Evolutionary conservation across 2,888 invertebrate species (phyloP).

Genomic region (Mongoloraphidia duomilia): DNA sequence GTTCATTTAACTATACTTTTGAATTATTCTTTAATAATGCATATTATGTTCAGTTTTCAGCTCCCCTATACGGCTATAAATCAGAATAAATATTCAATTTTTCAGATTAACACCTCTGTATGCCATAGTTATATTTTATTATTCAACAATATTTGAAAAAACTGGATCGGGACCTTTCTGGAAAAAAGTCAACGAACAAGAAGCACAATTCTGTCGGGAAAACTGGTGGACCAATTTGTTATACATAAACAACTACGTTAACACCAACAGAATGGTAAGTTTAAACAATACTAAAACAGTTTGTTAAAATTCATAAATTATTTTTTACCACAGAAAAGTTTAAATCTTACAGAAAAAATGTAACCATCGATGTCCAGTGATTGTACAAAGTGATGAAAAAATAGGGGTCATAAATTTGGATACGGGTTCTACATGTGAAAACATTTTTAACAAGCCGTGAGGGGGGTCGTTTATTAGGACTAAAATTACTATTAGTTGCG

Average conservation of each 20-base stretch:
- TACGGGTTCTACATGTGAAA: no score
- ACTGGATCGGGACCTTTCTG: conserved; percentile 45
- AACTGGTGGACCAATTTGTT: conserved; percentile 50
- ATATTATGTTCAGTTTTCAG: no score
- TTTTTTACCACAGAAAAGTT: no score
- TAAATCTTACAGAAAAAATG: no score
- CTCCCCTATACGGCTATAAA: background rate
- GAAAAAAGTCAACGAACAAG: conserved; percentile 34
- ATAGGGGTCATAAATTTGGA: no score
- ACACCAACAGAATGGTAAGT: conserved; percentile 40
- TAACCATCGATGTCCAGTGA: no score
- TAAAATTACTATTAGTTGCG: no score
- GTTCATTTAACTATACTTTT: no score
- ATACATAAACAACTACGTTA: conserved; percentile 44
- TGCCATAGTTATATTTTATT: conserved; percentile 40
- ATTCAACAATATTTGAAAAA: conserved; percentile 36
- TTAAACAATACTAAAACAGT: background rate
- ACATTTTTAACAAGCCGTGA: no score
- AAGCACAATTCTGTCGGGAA: conserved; percentile 36
- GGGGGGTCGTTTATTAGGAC: no score
- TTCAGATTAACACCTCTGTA: conserved; percentile 38
- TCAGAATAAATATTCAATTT: conserved; percentile 8
- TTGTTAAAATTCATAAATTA: no score
- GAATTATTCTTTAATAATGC: background rate
- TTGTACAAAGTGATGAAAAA: no score